A percentile compares a stretch with the other conserved stretches of the same genome.
These are phyloP conservation scores for Heliothis peltigera DNA, from an alignment of 2,888 invertebrate species.

Conservation along the genomic window DNA sequence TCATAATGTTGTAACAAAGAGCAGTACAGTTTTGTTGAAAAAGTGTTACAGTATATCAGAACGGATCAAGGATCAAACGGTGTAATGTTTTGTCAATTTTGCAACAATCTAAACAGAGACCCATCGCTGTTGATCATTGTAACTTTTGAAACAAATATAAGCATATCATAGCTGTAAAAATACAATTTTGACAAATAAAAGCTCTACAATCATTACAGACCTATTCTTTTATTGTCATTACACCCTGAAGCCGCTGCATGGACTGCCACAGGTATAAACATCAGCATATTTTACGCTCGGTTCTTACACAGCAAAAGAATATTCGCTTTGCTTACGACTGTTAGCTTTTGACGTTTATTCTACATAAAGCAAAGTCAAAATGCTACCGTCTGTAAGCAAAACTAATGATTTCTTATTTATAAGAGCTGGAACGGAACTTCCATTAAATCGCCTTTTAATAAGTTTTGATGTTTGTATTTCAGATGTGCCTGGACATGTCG, in stretches of 20 bases:
- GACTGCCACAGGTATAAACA: slow-evolving; percentile 50
- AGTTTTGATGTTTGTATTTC: slow-evolving; percentile 59
- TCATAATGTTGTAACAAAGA: slow-evolving; percentile 86
- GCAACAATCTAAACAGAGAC: slow-evolving; percentile 81
- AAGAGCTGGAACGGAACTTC: neutral
- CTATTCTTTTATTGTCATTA: slow-evolving; percentile 72
- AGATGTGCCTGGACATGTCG: slow-evolving; percentile 87
- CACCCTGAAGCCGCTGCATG: slow-evolving; percentile 14
- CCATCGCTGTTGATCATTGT: slow-evolving; percentile 91
- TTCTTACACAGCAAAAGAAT: neutral
- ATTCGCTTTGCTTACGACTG: too few species aligned
- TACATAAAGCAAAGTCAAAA: too few species aligned
- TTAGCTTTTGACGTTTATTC: too few species aligned
- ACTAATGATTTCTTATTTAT: neutral
- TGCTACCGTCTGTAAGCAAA: too few species aligned
- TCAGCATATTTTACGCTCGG: neutral
- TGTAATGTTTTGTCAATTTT: slow-evolving; percentile 87
- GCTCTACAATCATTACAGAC: slow-evolving; percentile 90
- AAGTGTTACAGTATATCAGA: slow-evolving; percentile 82
- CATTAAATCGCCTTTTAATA: too few species aligned
- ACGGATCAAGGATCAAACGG: slow-evolving; percentile 80
- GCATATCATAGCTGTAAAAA: slow-evolving; percentile 98
- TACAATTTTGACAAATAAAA: slow-evolving; percentile 95
- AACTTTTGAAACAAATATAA: slow-evolving; percentile 94
- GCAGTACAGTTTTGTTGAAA: slow-evolving; percentile 86